Evolutionary conservation across 1,140 invertebrate species (phyloP), one percentile per base, ranked within the genome.

Genomic region (Ladona fulva): DNA sequence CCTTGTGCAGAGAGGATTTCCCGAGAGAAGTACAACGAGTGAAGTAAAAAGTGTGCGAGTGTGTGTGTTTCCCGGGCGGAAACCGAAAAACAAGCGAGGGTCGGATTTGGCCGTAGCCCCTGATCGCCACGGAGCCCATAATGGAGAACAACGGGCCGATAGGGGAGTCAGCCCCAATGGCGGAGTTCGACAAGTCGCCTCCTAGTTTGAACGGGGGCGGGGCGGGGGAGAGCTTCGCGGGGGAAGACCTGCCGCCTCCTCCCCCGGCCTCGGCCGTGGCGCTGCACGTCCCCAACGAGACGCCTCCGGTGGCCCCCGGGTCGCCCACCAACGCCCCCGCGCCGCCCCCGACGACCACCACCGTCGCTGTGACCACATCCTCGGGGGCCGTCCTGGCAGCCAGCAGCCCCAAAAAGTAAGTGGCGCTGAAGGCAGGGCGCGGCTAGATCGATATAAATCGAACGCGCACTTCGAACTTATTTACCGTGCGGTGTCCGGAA

Each of bases 101-200:
- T n/a, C n/a, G n/a, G n/a, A n/a, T n/a, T n/a, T n/a, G n/a, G n/a
- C n/a, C n/a, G n/a, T n/a, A n/a, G n/a, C n/a, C n/a, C n/a, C n/a
- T n/a, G n/a, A n/a, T n/a, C n/a, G 44, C 44, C 44, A 52, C 44
- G 44, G 44, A 52, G 10, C 10, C 44, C 19, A 52, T 52, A 52
- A 52, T 52, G 44, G 44, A 52, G 44, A 52, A 52, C 44, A 52
- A 52, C 19, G 44, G 44, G 10, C 88, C 88, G 77, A 88, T 90
- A 88, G 88, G 88, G 74, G 88, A 90, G 80, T 82, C 88, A 82
- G 89, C 89, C 74, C 89, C 89, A 8, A 90, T 90, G 77, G 88
- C 89, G 16, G 89, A 90, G 84, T 90, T 90, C 81, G 89, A 90
- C 80, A 90, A 90, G 83, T 89, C 88, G 11, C 88, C 89, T 42